Evolutionary conservation across 1,140 invertebrate species (phyloP), one percentile per base, ranked within the genome.

Genomic region (Trichogramma pretiosum): DNA sequence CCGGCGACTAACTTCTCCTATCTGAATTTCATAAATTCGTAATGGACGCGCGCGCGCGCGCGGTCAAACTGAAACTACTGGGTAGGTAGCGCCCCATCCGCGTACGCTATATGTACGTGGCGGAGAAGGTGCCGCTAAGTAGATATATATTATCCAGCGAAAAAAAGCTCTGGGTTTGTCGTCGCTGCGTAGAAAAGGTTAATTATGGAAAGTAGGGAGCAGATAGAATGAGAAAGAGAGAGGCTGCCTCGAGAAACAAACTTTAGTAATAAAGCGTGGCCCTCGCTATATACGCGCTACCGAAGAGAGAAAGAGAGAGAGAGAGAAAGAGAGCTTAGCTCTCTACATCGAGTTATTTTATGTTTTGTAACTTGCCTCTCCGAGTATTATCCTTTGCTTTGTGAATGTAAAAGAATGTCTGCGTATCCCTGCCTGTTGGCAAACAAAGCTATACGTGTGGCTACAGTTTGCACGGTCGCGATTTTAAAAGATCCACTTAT

Each of bases 21-120:
- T 42, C 17, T 36, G 39, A 48, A 48, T 48, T 48, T 48, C 26
- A 42, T 32, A 28, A 42, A 47, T 40, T 22, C 23, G 11, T 47
- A 40, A 24, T 18, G 24, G 37, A 23, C 2, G 16, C 21, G 19
- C 30, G 30, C 19, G 38, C 21, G 24, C 5, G 24, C 24, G 24
- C 11, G 24, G 24, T 11, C 24, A 7, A 28, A 28, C 11, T 7
- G 11, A 17, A 16, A 45, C 37, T 37, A 14, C 4, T 2, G 17
- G 11, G 1, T 8, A 28, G 3, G 3, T n/a, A 21, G 24, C 24
- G 5, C 24, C 5, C 11, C 24, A 5, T 28, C 24, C 24, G 24
- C 24, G n/a, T n/a, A n/a, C n/a, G n/a, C n/a, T n/a, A n/a, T n/a
- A n/a, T n/a, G n/a, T n/a, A n/a, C n/a, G n/a, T n/a, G n/a, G n/a